Base-by-base conservation (phyloP, 2,113 vertebrate genomes). In the Poecilia latipinna region DNA sequence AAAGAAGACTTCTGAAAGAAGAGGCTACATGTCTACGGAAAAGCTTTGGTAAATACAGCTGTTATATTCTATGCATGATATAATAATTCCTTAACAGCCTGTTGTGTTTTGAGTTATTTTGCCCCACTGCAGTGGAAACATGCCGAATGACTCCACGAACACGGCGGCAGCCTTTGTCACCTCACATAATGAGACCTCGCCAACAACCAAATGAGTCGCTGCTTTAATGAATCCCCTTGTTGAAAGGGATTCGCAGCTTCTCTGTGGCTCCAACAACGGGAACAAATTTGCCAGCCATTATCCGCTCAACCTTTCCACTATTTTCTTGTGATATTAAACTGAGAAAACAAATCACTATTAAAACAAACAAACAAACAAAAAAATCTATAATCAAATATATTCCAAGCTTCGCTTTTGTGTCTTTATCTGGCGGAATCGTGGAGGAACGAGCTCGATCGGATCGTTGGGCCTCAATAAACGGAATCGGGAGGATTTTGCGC, bases 151-250 rank as follows among this genome's bases (percentile, higher is more conserved):
- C 78, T 90, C 74, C 74, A 81, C 87, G 83, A 90, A 90, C 86
- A 83, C 78, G 82, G 63, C 67, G 33, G 33, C 68, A 54, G 84
- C 82, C 82, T 80, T 76, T 83, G 72, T 67, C 73, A 26, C 67
- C 64, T 75, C 79, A 88, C 89, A 86, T 82, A 86, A 91, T 88
- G 81, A 89, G 80, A 80, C 72, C 48, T 75, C 19, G 57, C 86
- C 79, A 93, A 91, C 82, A 79, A 86, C 79, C 79, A 66, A 82
- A 90, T 84, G 70, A 91, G 83, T 75, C 68, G 78, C 51, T 78
- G 42, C 0, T 80, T 68, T 90, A 88, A 90, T 90, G 86, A 91
- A 89, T 85, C 70, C 72, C 65, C 37, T 31, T 33, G 37, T 68
- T 75, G 77, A 84, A 77, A 84, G 81, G 68, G 67, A 51, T 68